These are phyloP conservation scores for Zygogramma bicolorata DNA, from an alignment of 2,888 invertebrate genomes.

Conservation along the genomic window DNA sequence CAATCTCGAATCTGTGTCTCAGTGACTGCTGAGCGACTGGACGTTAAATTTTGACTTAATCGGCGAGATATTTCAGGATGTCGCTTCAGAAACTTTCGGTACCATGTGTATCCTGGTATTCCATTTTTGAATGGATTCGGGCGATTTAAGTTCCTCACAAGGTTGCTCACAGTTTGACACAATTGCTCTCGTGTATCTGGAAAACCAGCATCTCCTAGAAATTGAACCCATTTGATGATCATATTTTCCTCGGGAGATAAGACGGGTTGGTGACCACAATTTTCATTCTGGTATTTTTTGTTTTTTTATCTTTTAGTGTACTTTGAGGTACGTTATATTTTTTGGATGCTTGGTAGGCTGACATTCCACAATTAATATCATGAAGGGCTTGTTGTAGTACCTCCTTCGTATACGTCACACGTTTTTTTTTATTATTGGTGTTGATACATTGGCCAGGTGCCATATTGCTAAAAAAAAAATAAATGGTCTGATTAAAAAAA, in stretches of 20 bases:
- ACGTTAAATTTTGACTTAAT: slow-evolving; percentile 21
- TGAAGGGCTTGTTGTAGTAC: slow-evolving; percentile 5
- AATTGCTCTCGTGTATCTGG: not conserved
- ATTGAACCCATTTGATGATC: slow-evolving; percentile 26
- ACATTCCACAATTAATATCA: not conserved
- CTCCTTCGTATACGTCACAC: slow-evolving; percentile 4
- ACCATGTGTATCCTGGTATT: not conserved
- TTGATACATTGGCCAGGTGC: not conserved
- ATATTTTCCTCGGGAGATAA: slow-evolving; percentile 13
- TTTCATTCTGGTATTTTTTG: slow-evolving; percentile 17
- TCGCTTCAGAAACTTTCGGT: not conserved
- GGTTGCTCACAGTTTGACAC: not conserved
- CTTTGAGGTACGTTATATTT: slow-evolving; percentile 18
- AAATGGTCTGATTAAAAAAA: too few relatives aligned
- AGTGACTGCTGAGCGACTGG: not conserved
- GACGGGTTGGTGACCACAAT: slow-evolving; percentile 21
- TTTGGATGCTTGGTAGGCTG: not conserved
- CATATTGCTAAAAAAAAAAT: not conserved
- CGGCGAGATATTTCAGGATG: not conserved
- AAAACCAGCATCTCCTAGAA: slow-evolving; percentile 19
- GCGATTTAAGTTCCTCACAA: not conserved
- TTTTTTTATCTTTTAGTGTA: slow-evolving; percentile 21
- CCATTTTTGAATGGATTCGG: not conserved
- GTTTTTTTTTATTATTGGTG: not conserved
- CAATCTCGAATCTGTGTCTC: not conserved